Evolutionary conservation across 2,797 vertebrate genomes (phyloP), one percentile per base, ranked within the genome.

Genomic region (Pseudochaenichthys georgianus): DNA sequence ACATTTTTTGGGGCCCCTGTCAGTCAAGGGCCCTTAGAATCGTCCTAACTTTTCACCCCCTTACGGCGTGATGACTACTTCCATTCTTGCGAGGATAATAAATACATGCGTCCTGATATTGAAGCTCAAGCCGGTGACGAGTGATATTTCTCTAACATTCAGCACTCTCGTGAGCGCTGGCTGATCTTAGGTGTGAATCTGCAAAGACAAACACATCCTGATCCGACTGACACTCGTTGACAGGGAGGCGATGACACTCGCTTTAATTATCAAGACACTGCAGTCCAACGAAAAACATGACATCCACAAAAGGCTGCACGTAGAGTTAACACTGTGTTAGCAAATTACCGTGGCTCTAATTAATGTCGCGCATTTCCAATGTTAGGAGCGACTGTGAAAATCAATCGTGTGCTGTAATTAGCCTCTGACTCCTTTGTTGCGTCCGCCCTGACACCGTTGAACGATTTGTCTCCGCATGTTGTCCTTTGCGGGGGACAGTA

Each of bases 381-480:
- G 62, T 51, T 11, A 19, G 47, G 63, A 23, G 21, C 70, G 9
- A 66, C 62, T 21, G 4, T 23, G 13, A 63, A 75, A 71, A 69
- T 77, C 61, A 78, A 38, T 81, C 71, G 54, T 42, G 42, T 31
- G 42, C 19, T 15, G 12, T 50, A 70, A 67, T 38, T 58, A 60
- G 19, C 54, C 45, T 43, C n/a, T 15, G 46, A 64, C 28, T 60
- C 19, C 15, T 46, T 51, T 31, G 16, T 62, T 38, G 34, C 21
- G 12, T 41, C 23, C 4, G 2, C 52, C 9, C 19, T 4, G 3
- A 54, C 63, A 41, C 4, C 28, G 55, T 47, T 53, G 69, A 73
- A 57, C 72, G 15, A 75, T 61, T 83, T 74, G 48, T 78, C 52
- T 68, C 46, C 65, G 64, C 50, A 23, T 78, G 64, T 81, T 83